Evolutionary conservation across 1,140 invertebrate genomes (phyloP).

Genomic region (Delia radicum): DNA sequence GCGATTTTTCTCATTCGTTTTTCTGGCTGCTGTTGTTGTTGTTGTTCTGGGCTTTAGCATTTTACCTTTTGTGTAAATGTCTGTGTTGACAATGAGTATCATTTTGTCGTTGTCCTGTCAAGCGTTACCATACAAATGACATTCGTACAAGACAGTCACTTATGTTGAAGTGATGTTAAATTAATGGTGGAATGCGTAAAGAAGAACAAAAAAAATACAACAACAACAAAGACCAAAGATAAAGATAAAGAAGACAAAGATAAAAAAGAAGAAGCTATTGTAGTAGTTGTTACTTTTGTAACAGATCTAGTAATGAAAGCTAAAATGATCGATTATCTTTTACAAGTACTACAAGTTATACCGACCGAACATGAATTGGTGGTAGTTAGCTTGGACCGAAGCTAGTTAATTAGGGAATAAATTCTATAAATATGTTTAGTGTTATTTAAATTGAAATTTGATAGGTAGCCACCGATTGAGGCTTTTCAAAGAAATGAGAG

Average conservation of each 20-base stretch:
- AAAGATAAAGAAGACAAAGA: neutral
- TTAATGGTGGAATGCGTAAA: conserved; percentile 22
- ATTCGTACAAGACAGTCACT: conserved; percentile 22
- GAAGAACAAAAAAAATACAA: neutral
- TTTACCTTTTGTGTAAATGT: conserved; percentile 23
- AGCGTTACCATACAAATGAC: conserved; percentile 19
- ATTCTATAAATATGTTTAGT: too few relatives aligned
- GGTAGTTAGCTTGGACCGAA: too few relatives aligned
- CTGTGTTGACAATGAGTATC: conserved; percentile 23
- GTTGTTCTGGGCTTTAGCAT: neutral
- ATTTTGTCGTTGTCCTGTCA: conserved; percentile 23
- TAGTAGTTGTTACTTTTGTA: neutral
- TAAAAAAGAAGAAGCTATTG: neutral
- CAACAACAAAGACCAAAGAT: neutral
- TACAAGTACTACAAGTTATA: neutral
- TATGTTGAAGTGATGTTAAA: conserved; percentile 23
- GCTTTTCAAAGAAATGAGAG: too few relatives aligned
- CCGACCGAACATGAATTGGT: too few relatives aligned
- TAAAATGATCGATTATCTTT: conserved; percentile 14
- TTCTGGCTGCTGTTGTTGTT: neutral
- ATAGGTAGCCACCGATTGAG: too few relatives aligned
- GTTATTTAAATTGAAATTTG: too few relatives aligned
- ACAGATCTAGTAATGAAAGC: neutral
- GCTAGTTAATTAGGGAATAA: too few relatives aligned
- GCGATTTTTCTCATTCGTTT: neutral